Percentiles rank a stretch among this genome's conserved stretches.
Conservation (phyloP, 2,888 invertebrate species). For the Salpingus planirostris region DNA sequence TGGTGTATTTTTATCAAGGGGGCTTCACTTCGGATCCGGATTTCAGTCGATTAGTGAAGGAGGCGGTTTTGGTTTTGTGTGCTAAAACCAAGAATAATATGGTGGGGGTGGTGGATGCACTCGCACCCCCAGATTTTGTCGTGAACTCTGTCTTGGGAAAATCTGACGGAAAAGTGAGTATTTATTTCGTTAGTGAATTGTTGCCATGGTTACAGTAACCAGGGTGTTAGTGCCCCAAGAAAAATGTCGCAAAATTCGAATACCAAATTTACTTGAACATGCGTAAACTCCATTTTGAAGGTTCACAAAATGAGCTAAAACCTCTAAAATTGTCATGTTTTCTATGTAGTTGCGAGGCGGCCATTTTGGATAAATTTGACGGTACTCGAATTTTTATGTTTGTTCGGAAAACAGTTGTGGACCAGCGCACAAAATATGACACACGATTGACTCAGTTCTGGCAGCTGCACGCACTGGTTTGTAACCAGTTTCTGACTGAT, state of each 20-base stretch:
- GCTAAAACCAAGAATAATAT: conserved; percentile 62
- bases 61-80: conserved; percentile 61
- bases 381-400: too few species aligned
- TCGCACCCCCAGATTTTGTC: conserved; percentile 85
- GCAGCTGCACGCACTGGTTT: too few species aligned
- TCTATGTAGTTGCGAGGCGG: too few species aligned
- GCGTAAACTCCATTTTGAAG: background rate
- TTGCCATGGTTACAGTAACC: background rate
- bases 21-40: conserved; percentile 27
- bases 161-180: conserved; percentile 70
- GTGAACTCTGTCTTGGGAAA: conserved; percentile 78
- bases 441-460: too few species aligned
- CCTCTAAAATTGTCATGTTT: too few species aligned
- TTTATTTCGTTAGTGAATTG: background rate
- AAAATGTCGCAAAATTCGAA: background rate
- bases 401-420: too few species aligned
- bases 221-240: background rate
- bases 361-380: too few species aligned
- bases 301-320: conserved; percentile 7
- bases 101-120: conserved; percentile 70
- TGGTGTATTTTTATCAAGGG: conserved; percentile 55
- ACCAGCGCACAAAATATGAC: too few species aligned
- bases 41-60: conserved; percentile 54
- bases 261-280: conserved; percentile 1
- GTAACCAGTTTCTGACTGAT: too few species aligned